Evolutionary conservation across 2,888 invertebrate species (phyloP).

Genomic region (Eucera pruinosa): DNA sequence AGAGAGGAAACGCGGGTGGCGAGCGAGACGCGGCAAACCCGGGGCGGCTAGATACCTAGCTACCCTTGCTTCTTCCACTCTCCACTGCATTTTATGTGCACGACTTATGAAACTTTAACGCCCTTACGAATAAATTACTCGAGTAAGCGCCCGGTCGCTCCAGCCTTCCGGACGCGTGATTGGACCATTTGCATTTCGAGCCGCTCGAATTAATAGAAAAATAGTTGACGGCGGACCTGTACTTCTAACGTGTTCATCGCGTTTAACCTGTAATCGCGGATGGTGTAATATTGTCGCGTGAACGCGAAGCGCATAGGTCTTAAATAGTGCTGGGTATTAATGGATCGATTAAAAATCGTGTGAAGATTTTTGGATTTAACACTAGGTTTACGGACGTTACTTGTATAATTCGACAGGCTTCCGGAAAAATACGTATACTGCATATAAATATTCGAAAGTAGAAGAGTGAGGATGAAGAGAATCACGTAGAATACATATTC

Average conservation of each 20-base stretch:
- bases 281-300: not conserved
- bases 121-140: constrained; percentile 76
- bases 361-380: no score
- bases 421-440: no score
- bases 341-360: no score
- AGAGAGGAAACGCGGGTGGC: constrained; percentile 31
- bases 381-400: no score
- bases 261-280: no score
- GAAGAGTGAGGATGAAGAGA: no score
- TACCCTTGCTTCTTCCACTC: constrained; percentile 68
- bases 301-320: no score
- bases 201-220: constrained; percentile 60
- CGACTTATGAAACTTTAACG: constrained; percentile 82
- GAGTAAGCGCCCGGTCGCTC: constrained; percentile 68
- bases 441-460: no score
- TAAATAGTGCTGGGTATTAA: no score
- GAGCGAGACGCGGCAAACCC: constrained; percentile 16
- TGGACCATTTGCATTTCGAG: constrained; percentile 71
- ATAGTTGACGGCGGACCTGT: constrained; percentile 31
- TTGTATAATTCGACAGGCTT: no score
- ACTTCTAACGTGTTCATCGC: no score
- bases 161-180: constrained; percentile 67
- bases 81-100: constrained; percentile 79
- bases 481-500: no score
- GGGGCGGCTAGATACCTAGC: constrained; percentile 59